A percentile compares a stretch with the other conserved stretches of the same genome.
These are phyloP conservation scores for Hippocampus guttulatus DNA, from an alignment of 2,113 vertebrate genomes.

Conservation along the genomic window DNA sequence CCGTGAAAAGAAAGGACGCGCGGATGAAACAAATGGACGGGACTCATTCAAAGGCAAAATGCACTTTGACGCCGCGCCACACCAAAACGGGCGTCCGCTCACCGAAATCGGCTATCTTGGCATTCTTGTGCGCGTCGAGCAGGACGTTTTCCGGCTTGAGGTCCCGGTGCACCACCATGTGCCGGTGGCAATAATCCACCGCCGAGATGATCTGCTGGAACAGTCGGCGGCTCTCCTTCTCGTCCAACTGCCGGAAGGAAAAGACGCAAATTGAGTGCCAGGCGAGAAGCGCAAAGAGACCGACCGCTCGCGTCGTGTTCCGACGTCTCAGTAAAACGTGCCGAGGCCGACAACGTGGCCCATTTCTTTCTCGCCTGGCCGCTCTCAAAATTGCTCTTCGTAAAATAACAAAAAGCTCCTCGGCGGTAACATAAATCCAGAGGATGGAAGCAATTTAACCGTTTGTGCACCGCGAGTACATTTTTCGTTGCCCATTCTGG, in stretches of 20 bases:
- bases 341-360: not conserved
- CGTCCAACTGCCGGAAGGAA: slow-evolving; percentile 79
- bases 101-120: slow-evolving; percentile 99
- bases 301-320: not conserved
- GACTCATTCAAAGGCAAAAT: too few species aligned
- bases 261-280: slow-evolving; percentile 37
- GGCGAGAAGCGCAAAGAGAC: slow-evolving; percentile 24
- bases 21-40: not conserved
- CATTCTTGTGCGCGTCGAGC: slow-evolving; percentile 98
- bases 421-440: not conserved
- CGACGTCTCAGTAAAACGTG: not conserved
- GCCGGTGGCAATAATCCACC: slow-evolving; percentile 96
- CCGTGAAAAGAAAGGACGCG: too few species aligned
- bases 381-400: not conserved
- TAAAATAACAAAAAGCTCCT: too few species aligned
- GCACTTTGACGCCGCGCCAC: too few species aligned
- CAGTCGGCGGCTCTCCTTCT: slow-evolving; percentile 92
- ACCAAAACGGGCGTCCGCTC: slow-evolving; percentile 29
- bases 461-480: too few species aligned
- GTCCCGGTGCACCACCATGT: slow-evolving; percentile 98
- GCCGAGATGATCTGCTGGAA: slow-evolving; percentile 99
- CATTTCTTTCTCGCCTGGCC: not conserved
- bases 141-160: slow-evolving; percentile 98
- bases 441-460: too few species aligned
- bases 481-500: too few species aligned